Conservation (phyloP, 2,113 vertebrate genomes). For the Diphyllodes magnificus region DNA sequence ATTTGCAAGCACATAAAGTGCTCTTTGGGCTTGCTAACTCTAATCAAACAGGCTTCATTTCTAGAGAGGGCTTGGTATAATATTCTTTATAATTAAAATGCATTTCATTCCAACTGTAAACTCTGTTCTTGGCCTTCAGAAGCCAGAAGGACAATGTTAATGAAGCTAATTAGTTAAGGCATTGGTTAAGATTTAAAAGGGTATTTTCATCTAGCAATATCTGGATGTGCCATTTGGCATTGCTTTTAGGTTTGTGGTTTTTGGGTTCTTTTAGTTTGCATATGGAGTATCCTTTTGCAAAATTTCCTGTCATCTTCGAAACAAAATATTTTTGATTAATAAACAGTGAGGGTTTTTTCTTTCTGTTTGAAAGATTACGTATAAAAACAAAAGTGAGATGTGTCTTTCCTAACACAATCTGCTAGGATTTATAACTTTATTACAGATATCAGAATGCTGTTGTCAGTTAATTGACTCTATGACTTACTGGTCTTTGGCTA, state of each 20-base stretch:
- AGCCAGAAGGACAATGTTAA: background rate
- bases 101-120: background rate
- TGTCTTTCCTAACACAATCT: background rate
- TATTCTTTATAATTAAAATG: conserved; percentile 7
- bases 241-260: background rate
- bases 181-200: background rate
- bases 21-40: background rate
- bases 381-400: background rate
- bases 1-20: background rate
- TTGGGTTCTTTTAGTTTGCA: background rate
- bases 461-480: background rate
- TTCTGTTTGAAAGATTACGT: background rate
- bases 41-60: background rate
- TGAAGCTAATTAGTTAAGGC: background rate
- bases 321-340: background rate
- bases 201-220: background rate
- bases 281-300: background rate
- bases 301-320: background rate
- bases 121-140: background rate
- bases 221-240: background rate
- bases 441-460: background rate
- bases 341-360: background rate
- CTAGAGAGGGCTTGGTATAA: background rate
- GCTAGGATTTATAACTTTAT: background rate
- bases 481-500: background rate